Evolutionary conservation across 2,888 invertebrate genomes (phyloP), one percentile per base, ranked within the genome.

Genomic region (Strigamia crassipes): DNA sequence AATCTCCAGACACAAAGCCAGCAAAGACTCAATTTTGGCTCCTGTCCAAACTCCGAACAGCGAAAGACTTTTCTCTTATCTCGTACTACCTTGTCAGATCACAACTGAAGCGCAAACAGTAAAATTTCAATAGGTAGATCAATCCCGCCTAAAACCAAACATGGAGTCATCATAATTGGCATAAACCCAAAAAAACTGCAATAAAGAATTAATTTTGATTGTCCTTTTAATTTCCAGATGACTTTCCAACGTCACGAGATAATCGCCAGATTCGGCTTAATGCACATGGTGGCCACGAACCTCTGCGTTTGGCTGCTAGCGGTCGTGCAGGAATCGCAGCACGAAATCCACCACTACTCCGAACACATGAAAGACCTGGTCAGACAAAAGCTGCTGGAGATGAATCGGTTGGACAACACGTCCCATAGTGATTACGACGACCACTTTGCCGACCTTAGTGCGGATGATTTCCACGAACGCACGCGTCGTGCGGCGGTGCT

Each of bases 221-320:
- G n/a, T n/a, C n/a, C 83, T 78, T 21, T 78, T 34, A 82, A 3
- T 78, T 15, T 21, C 15, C 94, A 96, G 94, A 95, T 96, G 92
- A 93, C 94, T 89, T 94, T 96, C 79, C 85, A 85, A 82, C 85
- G 85, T 41, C 85, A 86, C 80, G 82, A 84, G 83, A 66, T 87
- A 38, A 92, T 96, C 83, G 97, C 97, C 0, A 91, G 97, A 84
- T 97, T 99, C 86, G 99, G 99, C 1, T 90, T 98, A 83, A 98
- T 99, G 98, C 99, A 99, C 88, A 96, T 99, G 96, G 95, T 99
- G 82, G 98, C 97, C 27, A 97, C 98, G 12, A 99, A 99, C 89
- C 89, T 99, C 80, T 97, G 97, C 85, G 97, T 98, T 21, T 99
- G 99, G 99, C 90, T 98, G 56, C 94, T 96, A 87, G 96, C 96